Conservation (phyloP, 2,113 vertebrate species). For the Odobenus rosmarus region DNA sequence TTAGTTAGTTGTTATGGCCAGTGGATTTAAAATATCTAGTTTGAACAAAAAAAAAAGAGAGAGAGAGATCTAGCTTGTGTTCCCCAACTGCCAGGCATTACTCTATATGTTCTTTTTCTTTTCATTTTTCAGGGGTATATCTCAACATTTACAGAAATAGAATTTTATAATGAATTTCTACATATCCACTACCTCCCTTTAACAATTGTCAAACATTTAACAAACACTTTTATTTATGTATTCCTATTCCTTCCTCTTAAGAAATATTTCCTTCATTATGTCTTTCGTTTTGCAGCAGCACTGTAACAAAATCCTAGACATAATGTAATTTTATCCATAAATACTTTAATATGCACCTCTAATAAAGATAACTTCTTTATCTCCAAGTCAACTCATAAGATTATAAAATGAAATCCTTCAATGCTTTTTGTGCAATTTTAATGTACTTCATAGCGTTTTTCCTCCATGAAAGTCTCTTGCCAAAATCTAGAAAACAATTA, state of each 20-base stretch:
- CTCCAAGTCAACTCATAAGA: not conserved
- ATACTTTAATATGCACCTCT: not conserved
- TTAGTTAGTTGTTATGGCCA: not conserved
- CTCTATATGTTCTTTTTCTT: not conserved
- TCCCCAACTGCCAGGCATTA: not conserved
- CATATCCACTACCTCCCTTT: not conserved
- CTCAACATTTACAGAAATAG: not conserved
- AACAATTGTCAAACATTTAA: not conserved
- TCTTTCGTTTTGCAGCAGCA: not conserved
- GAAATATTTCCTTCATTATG: not conserved
- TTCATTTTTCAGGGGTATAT: not conserved
- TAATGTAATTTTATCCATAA: not conserved
- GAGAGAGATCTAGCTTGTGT: not conserved
- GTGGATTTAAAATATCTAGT: not conserved
- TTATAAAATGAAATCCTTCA: not conserved
- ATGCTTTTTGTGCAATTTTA: not conserved
- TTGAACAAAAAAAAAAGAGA: not conserved
- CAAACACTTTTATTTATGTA: not conserved
- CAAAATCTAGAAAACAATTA: not conserved
- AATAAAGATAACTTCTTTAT: not conserved
- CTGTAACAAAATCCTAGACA: not conserved
- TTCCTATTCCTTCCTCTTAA: not conserved
- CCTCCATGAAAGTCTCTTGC: not conserved
- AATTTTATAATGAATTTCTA: not conserved
- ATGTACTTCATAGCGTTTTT: not conserved